A percentile compares a stretch with the other conserved stretches of the same genome.
Conservation (phyloP, 2,113 vertebrate species). For the Terrapene triunguis region DNA sequence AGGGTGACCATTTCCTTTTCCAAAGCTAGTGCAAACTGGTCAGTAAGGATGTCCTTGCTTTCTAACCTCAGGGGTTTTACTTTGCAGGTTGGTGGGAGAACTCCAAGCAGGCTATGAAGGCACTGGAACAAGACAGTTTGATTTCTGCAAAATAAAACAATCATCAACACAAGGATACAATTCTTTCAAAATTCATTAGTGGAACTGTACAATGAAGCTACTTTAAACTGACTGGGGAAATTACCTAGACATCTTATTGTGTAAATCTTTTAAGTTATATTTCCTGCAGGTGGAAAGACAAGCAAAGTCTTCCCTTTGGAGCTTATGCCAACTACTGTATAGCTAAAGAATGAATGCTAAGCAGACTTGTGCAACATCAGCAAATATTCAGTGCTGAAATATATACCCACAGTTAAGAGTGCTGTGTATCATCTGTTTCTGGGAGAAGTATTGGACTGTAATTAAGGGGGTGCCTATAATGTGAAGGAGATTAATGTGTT, state of each 20-base stretch:
- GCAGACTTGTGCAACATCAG: not conserved
- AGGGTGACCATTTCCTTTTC: conserved; percentile 84
- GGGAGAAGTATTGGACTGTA: not conserved
- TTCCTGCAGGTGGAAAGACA: not conserved
- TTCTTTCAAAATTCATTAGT: not conserved
- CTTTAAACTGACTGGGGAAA: not conserved
- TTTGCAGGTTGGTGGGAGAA: conserved; percentile 84
- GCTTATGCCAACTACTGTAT: accelerated
- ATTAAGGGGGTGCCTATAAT: not conserved
- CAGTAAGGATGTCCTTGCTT: conserved; percentile 47
- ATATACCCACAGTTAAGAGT: not conserved
- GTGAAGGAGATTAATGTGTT: not conserved
- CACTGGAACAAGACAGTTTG: conserved; percentile 84
- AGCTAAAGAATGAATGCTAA: not conserved
- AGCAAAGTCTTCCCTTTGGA: not conserved
- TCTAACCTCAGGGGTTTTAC: conserved; percentile 76
- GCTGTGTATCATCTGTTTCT: not conserved
- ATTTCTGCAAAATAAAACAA: conserved; percentile 75
- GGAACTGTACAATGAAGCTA: not conserved
- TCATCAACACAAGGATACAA: not conserved
- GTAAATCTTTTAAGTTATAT: not conserved
- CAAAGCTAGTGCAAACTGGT: conserved; percentile 77
- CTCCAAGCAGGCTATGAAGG: conserved; percentile 82
- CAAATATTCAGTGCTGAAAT: not conserved
- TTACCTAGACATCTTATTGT: not conserved